Percentiles rank a stretch among this genome's conserved stretches.
Evolutionary conservation across 1,140 invertebrate genomes (phyloP).

Genomic region (Drosophila teissieri): DNA sequence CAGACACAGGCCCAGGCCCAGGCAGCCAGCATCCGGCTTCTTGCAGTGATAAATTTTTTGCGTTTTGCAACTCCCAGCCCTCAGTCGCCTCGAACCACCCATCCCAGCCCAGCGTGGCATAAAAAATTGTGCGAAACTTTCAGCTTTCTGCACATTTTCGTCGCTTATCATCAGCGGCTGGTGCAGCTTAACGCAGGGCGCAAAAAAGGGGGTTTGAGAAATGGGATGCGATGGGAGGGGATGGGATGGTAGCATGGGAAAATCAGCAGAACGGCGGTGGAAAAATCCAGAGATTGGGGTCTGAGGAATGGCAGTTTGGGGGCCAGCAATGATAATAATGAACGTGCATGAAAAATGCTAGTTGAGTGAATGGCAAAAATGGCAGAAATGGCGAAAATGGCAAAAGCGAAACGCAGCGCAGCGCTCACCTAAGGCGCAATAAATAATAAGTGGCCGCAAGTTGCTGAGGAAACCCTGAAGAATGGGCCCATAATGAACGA

Average conservation of each 20-base stretch:
- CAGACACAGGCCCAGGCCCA: background rate
- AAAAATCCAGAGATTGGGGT: slow-evolving; percentile 6
- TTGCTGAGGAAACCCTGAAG: slow-evolving; percentile 32
- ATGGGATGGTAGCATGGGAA: background rate
- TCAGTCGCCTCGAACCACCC: background rate
- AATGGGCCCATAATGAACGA: slow-evolving; percentile 78
- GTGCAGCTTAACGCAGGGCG: slow-evolving; percentile 58
- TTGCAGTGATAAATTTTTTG: slow-evolving; percentile 75
- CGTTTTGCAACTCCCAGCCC: slow-evolving; percentile 32
- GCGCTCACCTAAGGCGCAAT: slow-evolving; percentile 78
- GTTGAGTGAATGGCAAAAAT: slow-evolving; percentile 64
- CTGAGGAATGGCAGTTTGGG: slow-evolving; percentile 24
- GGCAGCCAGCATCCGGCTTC: slow-evolving; percentile 26
- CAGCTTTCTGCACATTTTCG: slow-evolving; percentile 82
- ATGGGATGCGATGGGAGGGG: background rate
- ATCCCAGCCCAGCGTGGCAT: slow-evolving; percentile 31
- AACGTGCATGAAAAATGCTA: slow-evolving; percentile 82
- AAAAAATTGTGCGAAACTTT: slow-evolving; percentile 82
- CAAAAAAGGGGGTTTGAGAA: background rate
- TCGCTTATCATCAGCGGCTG: slow-evolving; percentile 77
- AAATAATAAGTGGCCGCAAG: slow-evolving; percentile 73
- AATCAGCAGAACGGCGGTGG: slow-evolving; percentile 16
- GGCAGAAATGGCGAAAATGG: slow-evolving; percentile 29
- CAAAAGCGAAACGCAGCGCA: slow-evolving; percentile 25
- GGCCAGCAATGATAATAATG: slow-evolving; percentile 74